Conservation (phyloP, 2,113 vertebrate genomes). For the Pseudois nayaur region DNA sequence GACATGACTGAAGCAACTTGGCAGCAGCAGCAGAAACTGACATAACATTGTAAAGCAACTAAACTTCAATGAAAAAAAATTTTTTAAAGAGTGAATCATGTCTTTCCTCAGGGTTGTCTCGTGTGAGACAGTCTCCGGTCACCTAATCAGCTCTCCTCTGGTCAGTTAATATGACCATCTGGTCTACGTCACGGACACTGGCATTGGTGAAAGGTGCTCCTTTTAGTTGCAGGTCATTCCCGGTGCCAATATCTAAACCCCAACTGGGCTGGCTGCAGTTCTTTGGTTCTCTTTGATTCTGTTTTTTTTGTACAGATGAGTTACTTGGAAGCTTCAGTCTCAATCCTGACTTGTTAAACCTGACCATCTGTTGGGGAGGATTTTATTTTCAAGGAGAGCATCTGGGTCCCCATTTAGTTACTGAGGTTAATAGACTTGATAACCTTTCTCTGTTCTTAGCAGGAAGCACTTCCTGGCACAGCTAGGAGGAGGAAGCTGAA, state of each 20-base stretch:
- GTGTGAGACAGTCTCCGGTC: background rate
- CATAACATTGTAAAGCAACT: background rate
- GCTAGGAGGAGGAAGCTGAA: constrained; percentile 32
- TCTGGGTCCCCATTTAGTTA: constrained; percentile 75
- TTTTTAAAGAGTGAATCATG: background rate
- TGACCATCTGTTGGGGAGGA: constrained; percentile 68
- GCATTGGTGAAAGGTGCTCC: background rate
- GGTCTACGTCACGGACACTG: background rate
- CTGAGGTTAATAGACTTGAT: constrained; percentile 79
- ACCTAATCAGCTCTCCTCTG: background rate
- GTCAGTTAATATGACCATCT: background rate
- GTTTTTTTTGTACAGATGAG: background rate
- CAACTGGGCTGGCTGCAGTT: background rate
- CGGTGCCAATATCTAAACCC: background rate
- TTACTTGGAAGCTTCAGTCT: constrained; percentile 14
- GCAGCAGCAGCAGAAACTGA: background rate
- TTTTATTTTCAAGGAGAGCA: constrained; percentile 68
- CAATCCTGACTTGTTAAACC: constrained; percentile 54
- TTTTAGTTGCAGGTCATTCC: background rate
- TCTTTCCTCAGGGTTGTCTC: background rate
- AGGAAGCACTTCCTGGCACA: constrained; percentile 63
- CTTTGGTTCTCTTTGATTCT: constrained; percentile 3
- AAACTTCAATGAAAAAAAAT: background rate
- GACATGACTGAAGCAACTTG: too few species aligned
- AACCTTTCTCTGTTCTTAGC: constrained; percentile 77